phyloP scores from a whole-genome alignment of 1,140 invertebrate species.

The Trichogramma pretiosum region DNA sequence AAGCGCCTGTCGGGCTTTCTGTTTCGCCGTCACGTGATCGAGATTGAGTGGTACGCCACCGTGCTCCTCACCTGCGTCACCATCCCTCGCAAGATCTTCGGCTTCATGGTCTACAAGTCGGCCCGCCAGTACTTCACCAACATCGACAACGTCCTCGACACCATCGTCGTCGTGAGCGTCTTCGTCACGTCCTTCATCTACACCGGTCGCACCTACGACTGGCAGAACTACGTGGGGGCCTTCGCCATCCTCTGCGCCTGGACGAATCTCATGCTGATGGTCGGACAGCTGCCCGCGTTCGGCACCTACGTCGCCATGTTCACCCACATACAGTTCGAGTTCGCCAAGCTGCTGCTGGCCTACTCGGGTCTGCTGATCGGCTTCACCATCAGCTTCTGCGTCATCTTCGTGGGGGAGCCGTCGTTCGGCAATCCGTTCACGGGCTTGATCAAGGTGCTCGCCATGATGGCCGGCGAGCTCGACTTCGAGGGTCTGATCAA shows the following conservation, averaged over 20 bases:
- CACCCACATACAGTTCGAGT: conserved; percentile 56
- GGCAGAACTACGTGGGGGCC: conserved; percentile 57
- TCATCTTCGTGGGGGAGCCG: conserved; percentile 54
- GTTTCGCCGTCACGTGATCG: conserved; percentile 42
- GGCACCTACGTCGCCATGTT: conserved; percentile 61
- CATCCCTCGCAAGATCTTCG: conserved; percentile 49
- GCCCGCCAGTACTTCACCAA: conserved; percentile 52
- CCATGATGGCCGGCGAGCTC: conserved; percentile 63
- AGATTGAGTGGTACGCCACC: conserved; percentile 50
- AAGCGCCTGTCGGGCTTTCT: conserved; percentile 45
- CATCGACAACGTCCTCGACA: conserved; percentile 54
- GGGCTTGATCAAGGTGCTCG: conserved; percentile 53
- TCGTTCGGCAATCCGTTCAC: conserved; percentile 53
- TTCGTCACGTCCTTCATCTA: conserved; percentile 46
- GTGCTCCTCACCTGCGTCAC: conserved; percentile 48
- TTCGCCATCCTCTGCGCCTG: conserved; percentile 55
- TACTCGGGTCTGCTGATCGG: conserved; percentile 56
- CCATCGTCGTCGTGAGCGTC: conserved; percentile 51
- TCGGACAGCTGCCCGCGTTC: conserved; percentile 56
- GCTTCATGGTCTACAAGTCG: conserved; percentile 50
- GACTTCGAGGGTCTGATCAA: conserved; percentile 56
- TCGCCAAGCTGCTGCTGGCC: conserved; percentile 52
- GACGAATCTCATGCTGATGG: conserved; percentile 58
- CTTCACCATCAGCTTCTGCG: conserved; percentile 57
- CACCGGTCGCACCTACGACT: conserved; percentile 44